phyloP scores from a whole-genome alignment of 2,888 invertebrate genomes.

The Parnassius glacialis region DNA sequence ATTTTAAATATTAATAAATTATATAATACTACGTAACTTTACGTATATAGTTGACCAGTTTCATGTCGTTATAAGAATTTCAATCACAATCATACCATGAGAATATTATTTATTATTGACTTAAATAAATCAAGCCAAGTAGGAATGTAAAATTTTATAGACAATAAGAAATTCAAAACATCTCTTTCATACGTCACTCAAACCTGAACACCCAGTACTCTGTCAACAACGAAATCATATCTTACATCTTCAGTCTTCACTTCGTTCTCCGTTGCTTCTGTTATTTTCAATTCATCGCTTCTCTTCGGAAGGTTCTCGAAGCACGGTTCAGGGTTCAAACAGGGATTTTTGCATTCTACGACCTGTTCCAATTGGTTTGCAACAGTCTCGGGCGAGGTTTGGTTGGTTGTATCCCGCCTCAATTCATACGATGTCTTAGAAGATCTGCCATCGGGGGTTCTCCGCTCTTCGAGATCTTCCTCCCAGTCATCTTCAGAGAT shows the following conservation, averaged over 20 bases:
- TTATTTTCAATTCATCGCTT: slow-evolving; percentile 60
- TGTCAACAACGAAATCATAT: slow-evolving; percentile 91
- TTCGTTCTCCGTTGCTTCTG: slow-evolving; percentile 31
- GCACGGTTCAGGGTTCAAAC: slow-evolving; percentile 43
- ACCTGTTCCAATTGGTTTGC: slow-evolving; percentile 35
- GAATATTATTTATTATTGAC: no score
- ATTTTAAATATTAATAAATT: neutral
- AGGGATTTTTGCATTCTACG: slow-evolving; percentile 60
- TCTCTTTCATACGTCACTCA: slow-evolving; percentile 59
- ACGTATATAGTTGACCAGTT: no score
- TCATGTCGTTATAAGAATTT: no score
- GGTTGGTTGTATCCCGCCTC: slow-evolving; percentile 38
- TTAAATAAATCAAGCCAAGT: neutral
- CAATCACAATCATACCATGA: no score
- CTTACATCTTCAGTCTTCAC: slow-evolving; percentile 78
- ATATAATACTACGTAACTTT: no score
- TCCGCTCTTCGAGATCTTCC: slow-evolving; percentile 63
- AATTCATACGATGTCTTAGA: slow-evolving; percentile 72
- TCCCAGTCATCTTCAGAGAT: slow-evolving; percentile 76
- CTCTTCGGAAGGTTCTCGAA: slow-evolving; percentile 40
- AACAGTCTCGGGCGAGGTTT: slow-evolving; percentile 10
- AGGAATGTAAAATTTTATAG: neutral
- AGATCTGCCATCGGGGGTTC: slow-evolving; percentile 72
- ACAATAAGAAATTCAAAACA: slow-evolving; percentile 10
- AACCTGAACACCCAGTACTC: slow-evolving; percentile 92